These are phyloP conservation scores for Bovichtus diacanthus DNA, from an alignment of 2,797 vertebrate genomes.

Conservation along the genomic window DNA sequence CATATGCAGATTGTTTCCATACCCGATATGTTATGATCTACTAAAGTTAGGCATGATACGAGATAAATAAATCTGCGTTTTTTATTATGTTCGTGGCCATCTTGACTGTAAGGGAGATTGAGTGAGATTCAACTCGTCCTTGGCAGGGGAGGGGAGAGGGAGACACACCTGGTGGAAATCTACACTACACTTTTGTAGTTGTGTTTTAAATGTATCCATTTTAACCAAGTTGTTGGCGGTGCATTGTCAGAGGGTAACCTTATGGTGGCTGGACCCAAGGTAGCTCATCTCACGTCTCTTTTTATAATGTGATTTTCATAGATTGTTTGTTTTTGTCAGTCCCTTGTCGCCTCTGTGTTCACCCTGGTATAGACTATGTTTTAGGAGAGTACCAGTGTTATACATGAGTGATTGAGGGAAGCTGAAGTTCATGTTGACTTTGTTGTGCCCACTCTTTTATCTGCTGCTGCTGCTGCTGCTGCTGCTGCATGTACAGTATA, in stretches of 20 bases:
- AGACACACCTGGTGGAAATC: no score
- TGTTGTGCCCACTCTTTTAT: neutral
- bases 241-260: neutral
- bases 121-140: no score
- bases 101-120: no score
- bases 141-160: no score
- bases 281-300: neutral
- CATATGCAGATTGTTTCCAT: no score
- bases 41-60: no score
- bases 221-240: neutral
- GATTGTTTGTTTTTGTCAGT: neutral
- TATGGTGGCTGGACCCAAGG: neutral
- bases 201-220: neutral
- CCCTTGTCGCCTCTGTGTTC: neutral
- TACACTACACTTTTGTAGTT: no score
- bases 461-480: neutral
- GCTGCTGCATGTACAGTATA: neutral
- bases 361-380: neutral
- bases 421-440: neutral
- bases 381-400: neutral
- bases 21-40: no score
- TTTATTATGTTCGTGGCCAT: no score
- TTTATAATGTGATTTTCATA: neutral
- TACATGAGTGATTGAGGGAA: slow-evolving; percentile 9
- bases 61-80: no score